phyloP scores from a whole-genome alignment of 2,888 invertebrate species.

The Stenchaetothrips biformis region DNA sequence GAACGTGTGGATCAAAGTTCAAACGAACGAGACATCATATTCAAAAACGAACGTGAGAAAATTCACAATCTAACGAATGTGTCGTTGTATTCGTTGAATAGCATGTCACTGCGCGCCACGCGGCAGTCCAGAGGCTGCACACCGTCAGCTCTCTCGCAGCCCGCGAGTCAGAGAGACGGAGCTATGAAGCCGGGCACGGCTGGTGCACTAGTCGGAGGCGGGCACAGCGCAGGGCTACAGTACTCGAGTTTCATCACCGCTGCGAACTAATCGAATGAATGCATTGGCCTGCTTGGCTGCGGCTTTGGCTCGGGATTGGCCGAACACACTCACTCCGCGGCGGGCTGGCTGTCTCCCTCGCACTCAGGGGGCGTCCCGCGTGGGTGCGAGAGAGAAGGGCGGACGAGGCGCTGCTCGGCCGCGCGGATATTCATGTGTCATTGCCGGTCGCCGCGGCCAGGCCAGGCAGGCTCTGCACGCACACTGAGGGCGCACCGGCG shows the following conservation, averaged over 20 bases:
- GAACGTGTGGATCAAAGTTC: no score
- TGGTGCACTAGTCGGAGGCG: background rate
- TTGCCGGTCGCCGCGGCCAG: background rate
- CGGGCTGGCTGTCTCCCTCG: no score
- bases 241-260: constrained; percentile 5
- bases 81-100: no score
- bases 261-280: constrained; percentile 16
- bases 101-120: no score
- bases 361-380: no score
- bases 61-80: no score
- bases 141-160: background rate
- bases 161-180: no score
- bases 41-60: no score
- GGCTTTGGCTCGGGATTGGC: background rate
- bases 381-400: no score
- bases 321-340: background rate
- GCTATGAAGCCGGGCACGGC: background rate
- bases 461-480: background rate
- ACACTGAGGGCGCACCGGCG: background rate
- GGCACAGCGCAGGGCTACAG: background rate
- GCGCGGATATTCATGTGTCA: constrained; percentile 1
- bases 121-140: no score
- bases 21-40: no score
- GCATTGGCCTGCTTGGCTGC: background rate
- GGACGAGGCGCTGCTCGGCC: background rate